These are phyloP conservation scores for Anser brachyrhynchus DNA, from an alignment of 2,113 vertebrate species.

Conservation along the genomic window DNA sequence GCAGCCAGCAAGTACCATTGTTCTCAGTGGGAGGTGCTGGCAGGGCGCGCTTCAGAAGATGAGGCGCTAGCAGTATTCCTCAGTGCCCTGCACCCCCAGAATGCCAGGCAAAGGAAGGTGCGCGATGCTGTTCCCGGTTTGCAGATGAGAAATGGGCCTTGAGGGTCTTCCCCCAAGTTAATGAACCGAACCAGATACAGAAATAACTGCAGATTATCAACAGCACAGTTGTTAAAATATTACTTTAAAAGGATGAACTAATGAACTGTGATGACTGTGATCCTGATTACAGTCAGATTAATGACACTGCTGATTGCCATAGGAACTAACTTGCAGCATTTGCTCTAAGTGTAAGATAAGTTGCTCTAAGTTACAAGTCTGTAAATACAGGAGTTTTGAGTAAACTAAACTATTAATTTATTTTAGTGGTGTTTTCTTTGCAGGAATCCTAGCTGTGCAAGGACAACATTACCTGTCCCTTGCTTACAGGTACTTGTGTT, in stretches of 20 bases:
- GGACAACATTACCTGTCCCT: neutral
- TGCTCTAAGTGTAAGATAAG: neutral
- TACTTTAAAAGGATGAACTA: neutral
- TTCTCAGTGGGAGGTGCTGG: neutral
- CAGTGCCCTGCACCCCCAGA: fast-evolving
- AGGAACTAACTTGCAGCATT: neutral
- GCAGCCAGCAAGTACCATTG: neutral
- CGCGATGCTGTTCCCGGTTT: fast-evolving
- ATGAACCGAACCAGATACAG: neutral
- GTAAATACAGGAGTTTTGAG: neutral
- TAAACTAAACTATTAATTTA: neutral
- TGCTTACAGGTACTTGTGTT: neutral
- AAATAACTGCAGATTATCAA: neutral
- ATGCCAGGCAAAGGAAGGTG: fast-evolving
- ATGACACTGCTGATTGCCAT: fast-evolving
- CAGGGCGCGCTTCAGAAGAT: neutral
- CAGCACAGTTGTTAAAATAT: neutral
- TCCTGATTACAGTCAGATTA: neutral
- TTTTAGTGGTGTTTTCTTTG: neutral
- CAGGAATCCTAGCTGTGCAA: neutral
- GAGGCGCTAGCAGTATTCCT: neutral
- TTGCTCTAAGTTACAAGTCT: neutral
- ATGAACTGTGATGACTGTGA: neutral
- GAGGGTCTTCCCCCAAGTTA: neutral
- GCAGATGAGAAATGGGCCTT: neutral